A percentile compares a stretch with the other conserved stretches of the same genome.
Conservation (phyloP, 1,140 invertebrate species). For the Ceratina calcarata region DNA sequence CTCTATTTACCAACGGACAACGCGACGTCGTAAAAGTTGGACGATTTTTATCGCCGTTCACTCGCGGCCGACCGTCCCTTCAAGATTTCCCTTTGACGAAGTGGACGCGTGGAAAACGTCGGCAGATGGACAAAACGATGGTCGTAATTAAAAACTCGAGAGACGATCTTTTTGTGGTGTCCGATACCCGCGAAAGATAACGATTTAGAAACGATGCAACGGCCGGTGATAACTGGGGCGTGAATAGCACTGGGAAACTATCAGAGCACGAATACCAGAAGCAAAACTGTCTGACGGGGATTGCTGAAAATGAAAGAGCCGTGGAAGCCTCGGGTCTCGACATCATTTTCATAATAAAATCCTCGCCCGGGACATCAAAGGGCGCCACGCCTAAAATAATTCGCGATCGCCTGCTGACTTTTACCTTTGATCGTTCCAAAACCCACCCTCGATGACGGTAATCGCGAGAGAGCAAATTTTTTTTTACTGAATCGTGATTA, state of each 20-base stretch:
- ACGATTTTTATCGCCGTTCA: constrained; percentile 15
- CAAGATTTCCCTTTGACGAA: background rate
- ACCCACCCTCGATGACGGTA: background rate
- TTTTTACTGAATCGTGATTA: too few relatives aligned
- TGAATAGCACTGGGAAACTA: constrained; percentile 24
- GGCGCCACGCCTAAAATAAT: background rate
- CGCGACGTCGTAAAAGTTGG: constrained; percentile 17
- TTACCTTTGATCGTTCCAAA: background rate
- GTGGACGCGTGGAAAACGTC: background rate
- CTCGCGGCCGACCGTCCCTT: background rate
- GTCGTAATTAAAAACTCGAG: constrained; percentile 32
- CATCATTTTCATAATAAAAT: constrained; percentile 31
- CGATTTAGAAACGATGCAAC: constrained; percentile 7
- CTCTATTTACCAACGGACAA: constrained; percentile 8
- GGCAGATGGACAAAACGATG: too few relatives aligned
- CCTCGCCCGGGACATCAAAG: constrained; percentile 6
- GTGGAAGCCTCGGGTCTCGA: background rate
- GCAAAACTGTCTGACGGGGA: constrained; percentile 21
- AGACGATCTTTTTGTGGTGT: constrained; percentile 4
- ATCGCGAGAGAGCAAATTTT: too few relatives aligned
- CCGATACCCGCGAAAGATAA: constrained; percentile 17
- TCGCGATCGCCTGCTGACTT: background rate
- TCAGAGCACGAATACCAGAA: constrained; percentile 38
- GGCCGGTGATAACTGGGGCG: constrained; percentile 29
- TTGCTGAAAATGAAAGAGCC: constrained; percentile 28